Conservation (phyloP, 2,113 vertebrate species). For the Sphaerodactylus townsendi region DNA sequence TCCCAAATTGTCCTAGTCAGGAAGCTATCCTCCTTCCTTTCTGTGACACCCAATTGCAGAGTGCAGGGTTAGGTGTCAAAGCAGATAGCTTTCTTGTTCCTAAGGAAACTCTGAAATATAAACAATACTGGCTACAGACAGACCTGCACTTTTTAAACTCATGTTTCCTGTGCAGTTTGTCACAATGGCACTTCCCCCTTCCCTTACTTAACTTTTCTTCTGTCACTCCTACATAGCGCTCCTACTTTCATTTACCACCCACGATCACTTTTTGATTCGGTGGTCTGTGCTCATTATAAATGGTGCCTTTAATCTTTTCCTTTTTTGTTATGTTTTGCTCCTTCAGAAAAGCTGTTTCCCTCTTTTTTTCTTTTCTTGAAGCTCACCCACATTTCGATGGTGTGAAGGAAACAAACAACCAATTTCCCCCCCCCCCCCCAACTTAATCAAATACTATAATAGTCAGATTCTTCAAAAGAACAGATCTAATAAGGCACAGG, state of each 20-base stretch:
- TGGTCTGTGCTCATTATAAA: not conserved
- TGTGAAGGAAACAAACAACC: not conserved
- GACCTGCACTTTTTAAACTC: no score
- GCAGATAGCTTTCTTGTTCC: no score
- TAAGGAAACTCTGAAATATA: no score
- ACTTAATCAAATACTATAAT: not conserved
- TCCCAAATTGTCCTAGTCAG: no score
- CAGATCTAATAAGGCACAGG: not conserved
- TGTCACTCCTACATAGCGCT: not conserved
- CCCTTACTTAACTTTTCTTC: not conserved
- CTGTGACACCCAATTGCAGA: no score
- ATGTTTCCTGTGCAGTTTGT: no score
- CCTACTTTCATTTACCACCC: not conserved
- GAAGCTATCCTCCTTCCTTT: no score
- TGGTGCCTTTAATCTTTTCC: slow-evolving; percentile 12
- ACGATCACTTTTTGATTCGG: not conserved
- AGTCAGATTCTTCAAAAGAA: slow-evolving; percentile 16
- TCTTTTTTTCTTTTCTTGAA: slow-evolving; percentile 13
- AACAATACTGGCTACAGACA: no score
- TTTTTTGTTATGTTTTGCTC: not conserved
- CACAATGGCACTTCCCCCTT: not conserved
- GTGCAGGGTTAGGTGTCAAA: no score
- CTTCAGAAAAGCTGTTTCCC: not conserved
- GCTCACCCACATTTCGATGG: not conserved
- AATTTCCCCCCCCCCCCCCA: not conserved